Conservation (phyloP, 2,113 vertebrate species). For the Cichladusa arquata region DNA sequence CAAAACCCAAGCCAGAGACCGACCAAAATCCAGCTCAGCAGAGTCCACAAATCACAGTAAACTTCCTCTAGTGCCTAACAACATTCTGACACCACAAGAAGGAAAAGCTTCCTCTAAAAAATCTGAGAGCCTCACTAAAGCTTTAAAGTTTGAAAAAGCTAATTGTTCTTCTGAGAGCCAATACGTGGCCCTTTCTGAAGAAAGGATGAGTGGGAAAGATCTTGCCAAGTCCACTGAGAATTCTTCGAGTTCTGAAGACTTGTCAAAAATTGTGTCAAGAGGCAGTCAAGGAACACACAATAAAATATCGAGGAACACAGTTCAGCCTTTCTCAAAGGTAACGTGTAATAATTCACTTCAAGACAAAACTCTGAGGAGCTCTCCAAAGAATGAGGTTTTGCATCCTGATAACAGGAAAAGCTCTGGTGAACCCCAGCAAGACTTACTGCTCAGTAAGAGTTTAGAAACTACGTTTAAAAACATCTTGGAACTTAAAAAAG, state of each 20-base stretch:
- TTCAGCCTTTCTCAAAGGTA: conserved; percentile 64
- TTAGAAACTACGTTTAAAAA: conserved; percentile 86
- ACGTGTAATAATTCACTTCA: conserved; percentile 72
- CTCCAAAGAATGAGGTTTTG: conserved; percentile 76
- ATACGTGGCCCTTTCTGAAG: conserved; percentile 46
- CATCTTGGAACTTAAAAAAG: conserved; percentile 85
- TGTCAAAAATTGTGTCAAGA: conserved; percentile 61
- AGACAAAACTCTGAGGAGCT: conserved; percentile 72
- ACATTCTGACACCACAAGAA: conserved; percentile 72
- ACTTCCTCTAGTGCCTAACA: conserved; percentile 80
- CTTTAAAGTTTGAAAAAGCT: conserved; percentile 71
- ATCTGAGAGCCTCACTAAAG: conserved; percentile 67
- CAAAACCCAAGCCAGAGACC: conserved; percentile 72
- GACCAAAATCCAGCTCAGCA: conserved; percentile 59
- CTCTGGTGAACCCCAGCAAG: conserved; percentile 68
- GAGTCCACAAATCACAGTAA: conserved; percentile 72
- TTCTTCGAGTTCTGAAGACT: conserved; percentile 64
- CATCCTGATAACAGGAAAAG: conserved; percentile 71
- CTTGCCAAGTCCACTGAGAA: conserved; percentile 58
- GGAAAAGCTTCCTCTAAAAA: conserved; percentile 68
- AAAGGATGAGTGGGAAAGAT: conserved; percentile 61
- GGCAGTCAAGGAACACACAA: conserved; percentile 50
- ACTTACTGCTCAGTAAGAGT: conserved; percentile 75
- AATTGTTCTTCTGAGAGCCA: conserved; percentile 68
- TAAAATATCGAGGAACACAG: conserved; percentile 59